Base-by-base conservation (phyloP, 1,140 invertebrate species). In the Bombus huntii region DNA sequence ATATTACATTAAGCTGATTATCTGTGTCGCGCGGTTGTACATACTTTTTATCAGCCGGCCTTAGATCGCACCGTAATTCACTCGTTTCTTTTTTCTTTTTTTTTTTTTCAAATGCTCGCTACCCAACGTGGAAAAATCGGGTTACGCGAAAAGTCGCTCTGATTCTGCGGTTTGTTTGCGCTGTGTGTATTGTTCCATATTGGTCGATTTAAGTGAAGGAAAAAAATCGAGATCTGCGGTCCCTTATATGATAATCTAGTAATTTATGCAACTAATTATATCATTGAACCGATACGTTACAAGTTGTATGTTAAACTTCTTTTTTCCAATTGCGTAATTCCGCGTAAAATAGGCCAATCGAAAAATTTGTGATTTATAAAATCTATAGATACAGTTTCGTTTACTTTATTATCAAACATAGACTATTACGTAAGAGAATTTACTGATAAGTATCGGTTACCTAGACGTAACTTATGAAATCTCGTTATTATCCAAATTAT, bases 1-100 rank as follows among this genome's bases (percentile, higher is more conserved):
- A 83, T 86, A 88, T 90, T 90, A 90, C 83, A 83, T 88, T 90
- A 90, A 90, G 83, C 87, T 88, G 89, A 90, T 90, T 90, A 90
- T 90, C 89, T 86, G 71, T 86, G 73, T 39, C 66, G 79, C 57
- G 65, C 78, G 73, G 68, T 74, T 75, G 53, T 82, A 57, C 59
- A 70, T 70, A 82, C 47, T 74, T 89, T 62, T 87, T 71, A 78
- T 87, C 84, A 37, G 44, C 12, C n/a, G 9, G 68, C 78, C 70
- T 85, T 74, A 81, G 78, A 74, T 81, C 78, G 70, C 18, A 8
- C 34, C 18, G 59, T 44, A 68, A 70, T 85, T 57, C 34, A 28
- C 57, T 65, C 53, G 39, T 3, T 71, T 28, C 25, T 59, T 28
- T 28, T 12, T 25, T 12, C 5, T n/a, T 13, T 44, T 28, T 2